Evolutionary conservation across 2,797 vertebrate species (phyloP).

Genomic region (Pangasius mekongensis): DNA sequence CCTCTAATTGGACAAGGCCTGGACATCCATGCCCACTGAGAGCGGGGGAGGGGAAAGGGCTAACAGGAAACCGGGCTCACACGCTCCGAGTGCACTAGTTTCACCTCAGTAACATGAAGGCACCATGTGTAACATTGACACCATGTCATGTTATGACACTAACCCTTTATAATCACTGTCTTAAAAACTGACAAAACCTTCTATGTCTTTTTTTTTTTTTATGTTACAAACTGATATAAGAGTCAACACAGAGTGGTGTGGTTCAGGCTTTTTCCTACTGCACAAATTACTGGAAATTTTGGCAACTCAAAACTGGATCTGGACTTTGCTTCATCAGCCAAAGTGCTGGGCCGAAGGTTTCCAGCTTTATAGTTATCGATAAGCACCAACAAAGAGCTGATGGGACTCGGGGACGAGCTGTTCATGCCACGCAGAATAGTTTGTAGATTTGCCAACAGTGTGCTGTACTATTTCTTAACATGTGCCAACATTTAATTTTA

Average conservation of each 20-base stretch:
- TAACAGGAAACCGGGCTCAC: slow-evolving; percentile 1
- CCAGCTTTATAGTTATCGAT: not conserved
- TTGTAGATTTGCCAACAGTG: not conserved
- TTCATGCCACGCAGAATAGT: not conserved
- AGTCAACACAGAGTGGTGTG: not conserved
- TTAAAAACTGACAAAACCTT: slow-evolving; percentile 20
- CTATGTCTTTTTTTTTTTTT: not conserved
- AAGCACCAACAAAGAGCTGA: slow-evolving; percentile 1
- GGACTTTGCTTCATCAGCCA: not conserved
- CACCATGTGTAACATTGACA: not conserved
- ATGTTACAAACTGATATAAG: not conserved
- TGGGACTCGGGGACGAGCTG: not conserved
- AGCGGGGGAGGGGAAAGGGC: slow-evolving; percentile 22
- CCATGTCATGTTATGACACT: slow-evolving; percentile 14
- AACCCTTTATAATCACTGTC: slow-evolving; percentile 45
- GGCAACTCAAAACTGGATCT: not conserved
- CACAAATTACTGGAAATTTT: not conserved
- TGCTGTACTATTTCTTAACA: not conserved
- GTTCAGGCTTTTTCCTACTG: not conserved
- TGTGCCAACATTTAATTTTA: not conserved
- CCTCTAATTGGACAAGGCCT: slow-evolving; percentile 80
- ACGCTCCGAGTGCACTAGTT: slow-evolving; percentile 27
- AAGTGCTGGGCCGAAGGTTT: not conserved
- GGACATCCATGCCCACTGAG: slow-evolving; percentile 82
- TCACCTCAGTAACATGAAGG: slow-evolving; percentile 18